phyloP scores from a whole-genome alignment of 2,888 invertebrate species.

The Eupelmus urozonus region DNA sequence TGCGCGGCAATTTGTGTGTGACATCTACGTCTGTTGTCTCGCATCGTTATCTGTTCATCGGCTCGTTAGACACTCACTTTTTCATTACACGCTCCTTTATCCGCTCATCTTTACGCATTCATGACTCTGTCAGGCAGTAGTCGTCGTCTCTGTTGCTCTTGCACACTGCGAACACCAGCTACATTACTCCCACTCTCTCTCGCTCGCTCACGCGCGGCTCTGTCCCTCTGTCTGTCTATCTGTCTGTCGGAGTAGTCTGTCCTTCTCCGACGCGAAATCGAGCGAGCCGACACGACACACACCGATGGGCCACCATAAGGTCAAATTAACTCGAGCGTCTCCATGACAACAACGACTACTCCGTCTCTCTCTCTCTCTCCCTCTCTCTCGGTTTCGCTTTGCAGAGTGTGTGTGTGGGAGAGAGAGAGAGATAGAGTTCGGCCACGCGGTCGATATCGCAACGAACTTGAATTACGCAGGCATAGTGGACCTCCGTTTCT shows the following conservation, averaged over 20 bases:
- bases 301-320: slow-evolving; percentile 61
- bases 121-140: neutral
- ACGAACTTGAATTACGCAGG: slow-evolving; percentile 61
- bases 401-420: too few species aligned
- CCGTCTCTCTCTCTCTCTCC: too few species aligned
- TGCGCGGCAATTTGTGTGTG: too few species aligned
- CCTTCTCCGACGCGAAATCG: slow-evolving; percentile 27
- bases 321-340: slow-evolving; percentile 63
- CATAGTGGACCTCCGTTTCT: slow-evolving; percentile 47
- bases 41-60: neutral
- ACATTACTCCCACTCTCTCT: too few species aligned
- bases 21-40: too few species aligned
- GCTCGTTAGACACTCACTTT: neutral
- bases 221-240: neutral
- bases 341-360: slow-evolving; percentile 60
- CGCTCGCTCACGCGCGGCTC: neutral
- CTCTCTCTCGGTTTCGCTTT: slow-evolving; percentile 1
- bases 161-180: too few species aligned
- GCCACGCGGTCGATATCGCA: slow-evolving; percentile 58
- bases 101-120: neutral
- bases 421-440: too few species aligned
- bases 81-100: neutral
- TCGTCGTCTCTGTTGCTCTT: neutral
- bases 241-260: slow-evolving; percentile 27
- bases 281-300: slow-evolving; percentile 53